A percentile compares a stretch with the other conserved stretches of the same genome.
These are phyloP conservation scores for Panulirus ornatus DNA, from an alignment of 1,140 invertebrate species.

Conservation along the genomic window DNA sequence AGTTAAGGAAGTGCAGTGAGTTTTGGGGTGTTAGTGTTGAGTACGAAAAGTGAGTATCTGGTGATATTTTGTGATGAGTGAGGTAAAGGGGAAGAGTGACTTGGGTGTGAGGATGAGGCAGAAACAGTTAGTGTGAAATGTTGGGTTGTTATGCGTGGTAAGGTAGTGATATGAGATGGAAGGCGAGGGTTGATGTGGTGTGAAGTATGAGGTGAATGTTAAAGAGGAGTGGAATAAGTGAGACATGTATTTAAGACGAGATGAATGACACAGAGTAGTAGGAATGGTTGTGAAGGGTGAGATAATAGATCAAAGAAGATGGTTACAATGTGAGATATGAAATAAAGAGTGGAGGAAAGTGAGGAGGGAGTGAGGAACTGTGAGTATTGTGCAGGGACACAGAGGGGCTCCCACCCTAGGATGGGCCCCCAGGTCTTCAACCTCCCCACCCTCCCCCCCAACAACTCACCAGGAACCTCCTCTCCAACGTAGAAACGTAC, in stretches of 20 bases:
- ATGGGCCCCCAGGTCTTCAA: no score
- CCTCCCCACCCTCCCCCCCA: no score
- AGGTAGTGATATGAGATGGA: background rate
- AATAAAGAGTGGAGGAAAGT: background rate
- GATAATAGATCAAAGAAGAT: background rate
- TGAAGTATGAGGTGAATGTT: background rate
- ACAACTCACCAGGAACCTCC: no score
- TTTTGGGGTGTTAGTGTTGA: no score
- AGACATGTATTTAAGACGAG: background rate
- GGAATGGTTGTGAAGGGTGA: background rate
- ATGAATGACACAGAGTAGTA: background rate
- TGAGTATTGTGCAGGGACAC: no score
- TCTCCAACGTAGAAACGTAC: no score
- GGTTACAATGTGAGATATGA: background rate
- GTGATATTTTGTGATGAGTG: no score
- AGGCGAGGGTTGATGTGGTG: background rate
- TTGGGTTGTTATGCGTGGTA: background rate
- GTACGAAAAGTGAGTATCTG: no score
- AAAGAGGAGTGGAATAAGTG: background rate
- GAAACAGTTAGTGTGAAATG: background rate
- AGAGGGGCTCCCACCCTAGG: no score
- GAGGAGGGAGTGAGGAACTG: background rate
- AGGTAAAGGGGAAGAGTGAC: background rate
- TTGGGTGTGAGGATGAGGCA: background rate
- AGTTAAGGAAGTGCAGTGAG: no score